These are phyloP conservation scores for Melanostoma mellinum DNA, from an alignment of 2,888 invertebrate species.

Conservation along the genomic window DNA sequence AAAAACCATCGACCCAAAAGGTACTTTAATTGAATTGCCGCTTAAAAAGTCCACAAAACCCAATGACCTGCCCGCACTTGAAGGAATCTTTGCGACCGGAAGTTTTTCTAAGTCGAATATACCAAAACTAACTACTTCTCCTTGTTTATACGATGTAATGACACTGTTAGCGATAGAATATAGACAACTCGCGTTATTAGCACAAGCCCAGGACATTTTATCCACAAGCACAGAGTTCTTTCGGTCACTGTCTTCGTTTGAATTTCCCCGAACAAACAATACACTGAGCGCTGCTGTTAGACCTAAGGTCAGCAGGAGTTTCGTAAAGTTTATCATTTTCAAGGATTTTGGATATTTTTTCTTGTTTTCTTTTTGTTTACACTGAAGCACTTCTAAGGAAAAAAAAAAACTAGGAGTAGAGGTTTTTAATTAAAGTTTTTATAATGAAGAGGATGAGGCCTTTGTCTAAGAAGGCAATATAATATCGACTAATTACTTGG, in stretches of 20 bases:
- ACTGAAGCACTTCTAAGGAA: slow-evolving; percentile 3
- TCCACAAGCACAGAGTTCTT: slow-evolving; percentile 78
- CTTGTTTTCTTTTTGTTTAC: not conserved
- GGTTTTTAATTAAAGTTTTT: slow-evolving; percentile 18
- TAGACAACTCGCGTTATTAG: slow-evolving; percentile 85
- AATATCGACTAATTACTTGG: slow-evolving; percentile 81
- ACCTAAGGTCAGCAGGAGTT: slow-evolving; percentile 18
- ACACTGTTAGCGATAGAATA: slow-evolving; percentile 83
- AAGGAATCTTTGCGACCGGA: slow-evolving; percentile 74
- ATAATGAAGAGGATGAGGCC: slow-evolving; percentile 45
- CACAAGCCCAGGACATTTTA: slow-evolving; percentile 83
- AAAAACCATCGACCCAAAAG: slow-evolving; percentile 81
- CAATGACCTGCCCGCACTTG: slow-evolving; percentile 77
- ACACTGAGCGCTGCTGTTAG: slow-evolving; percentile 1
- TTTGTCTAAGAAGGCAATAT: slow-evolving; percentile 73
- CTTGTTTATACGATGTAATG: slow-evolving; percentile 83
- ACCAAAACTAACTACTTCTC: slow-evolving; percentile 84
- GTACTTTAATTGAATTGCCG: slow-evolving; percentile 80
- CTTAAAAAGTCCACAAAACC: slow-evolving; percentile 79
- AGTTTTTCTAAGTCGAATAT: slow-evolving; percentile 84
- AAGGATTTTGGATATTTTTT: slow-evolving; percentile 23
- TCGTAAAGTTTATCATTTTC: slow-evolving; percentile 34
- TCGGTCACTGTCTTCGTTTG: slow-evolving; percentile 11
- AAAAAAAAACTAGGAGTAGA: not conserved
- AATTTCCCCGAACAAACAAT: slow-evolving; percentile 1